Conservation (phyloP, 2,113 vertebrate genomes). For the Synchiropus splendidus region DNA sequence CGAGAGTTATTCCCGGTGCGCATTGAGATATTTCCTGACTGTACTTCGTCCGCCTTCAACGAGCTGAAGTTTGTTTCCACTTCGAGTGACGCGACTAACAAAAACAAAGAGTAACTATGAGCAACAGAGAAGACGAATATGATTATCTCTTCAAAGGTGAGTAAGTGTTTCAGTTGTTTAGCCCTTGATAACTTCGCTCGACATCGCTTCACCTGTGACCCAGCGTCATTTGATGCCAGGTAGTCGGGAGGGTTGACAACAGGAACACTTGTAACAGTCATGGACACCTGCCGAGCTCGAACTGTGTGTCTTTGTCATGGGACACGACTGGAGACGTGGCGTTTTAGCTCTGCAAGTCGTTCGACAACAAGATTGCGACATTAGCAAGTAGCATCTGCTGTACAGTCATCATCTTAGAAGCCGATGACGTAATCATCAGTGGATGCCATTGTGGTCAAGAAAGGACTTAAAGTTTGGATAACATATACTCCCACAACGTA, state of each 20-base stretch:
- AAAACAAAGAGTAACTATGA: slow-evolving; percentile 53
- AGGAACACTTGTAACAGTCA: too few relatives aligned
- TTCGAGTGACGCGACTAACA: slow-evolving; percentile 1
- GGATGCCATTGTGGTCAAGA: slow-evolving; percentile 12
- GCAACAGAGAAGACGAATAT: slow-evolving; percentile 75
- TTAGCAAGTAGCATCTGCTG: slow-evolving; percentile 13
- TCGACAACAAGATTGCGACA: background rate
- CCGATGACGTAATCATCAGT: slow-evolving; percentile 28
- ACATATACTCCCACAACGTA: too few relatives aligned
- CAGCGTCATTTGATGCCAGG: slow-evolving; percentile 27
- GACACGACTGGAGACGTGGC: background rate
- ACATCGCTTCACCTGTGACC: slow-evolving; percentile 12
- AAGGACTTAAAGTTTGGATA: too few relatives aligned
- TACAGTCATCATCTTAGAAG: slow-evolving; percentile 21
- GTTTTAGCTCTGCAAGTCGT: background rate
- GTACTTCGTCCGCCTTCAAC: slow-evolving; percentile 1
- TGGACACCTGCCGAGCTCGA: background rate
- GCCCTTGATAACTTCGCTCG: slow-evolving; percentile 1
- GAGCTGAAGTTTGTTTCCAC: slow-evolving; percentile 37
- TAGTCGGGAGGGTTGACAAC: background rate
- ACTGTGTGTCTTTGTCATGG: background rate
- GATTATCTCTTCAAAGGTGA: slow-evolving; percentile 84
- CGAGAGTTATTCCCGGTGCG: too few relatives aligned
- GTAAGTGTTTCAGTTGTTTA: slow-evolving; percentile 11
- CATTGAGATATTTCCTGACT: background rate